Evolutionary conservation across 2,113 vertebrate genomes (phyloP), one percentile per base, ranked within the genome.

Genomic region (Rattus rattus): DNA sequence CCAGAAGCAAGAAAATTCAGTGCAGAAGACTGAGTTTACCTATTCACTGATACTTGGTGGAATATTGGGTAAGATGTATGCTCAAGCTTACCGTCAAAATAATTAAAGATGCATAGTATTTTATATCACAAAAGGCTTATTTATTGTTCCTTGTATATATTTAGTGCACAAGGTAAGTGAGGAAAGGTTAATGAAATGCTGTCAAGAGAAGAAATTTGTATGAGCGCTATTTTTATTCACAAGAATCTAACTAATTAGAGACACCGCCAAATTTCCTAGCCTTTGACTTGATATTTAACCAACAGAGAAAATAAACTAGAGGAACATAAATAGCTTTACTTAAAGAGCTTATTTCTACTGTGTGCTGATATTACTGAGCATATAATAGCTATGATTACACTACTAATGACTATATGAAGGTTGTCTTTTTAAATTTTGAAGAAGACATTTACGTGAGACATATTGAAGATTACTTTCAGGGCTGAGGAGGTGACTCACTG

Each of bases 191-290:
- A 96, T 39, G 10, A 22, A 94, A 79, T 12, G n/a, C 7, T 63
- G 30, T 43, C 24, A 63, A 28, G 56, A 83, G 47, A 86, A 93
- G 13, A 4, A 28, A 13, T 75, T 39, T 97, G n/a, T 7, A 9
- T 61, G 19, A 63, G 8, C 90, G 65, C 43, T 61, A 94, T 90
- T 88, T 90, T 92, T 63, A 76, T 54, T 89, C 36, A 77, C 17
- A 16, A 81, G 61, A 79, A 65, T 77, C 47, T 89, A 73, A 87
- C 43, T 94, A 96, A 92, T 88, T 92, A 92, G 69, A 90, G 54
- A 54, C 14, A 73, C 72, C 11, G 33, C 22, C 20, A 77, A 36
- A 61, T 83, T 77, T 83, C 73, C 16, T 96, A 19, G 39, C 36
- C 30, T 83, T 94, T 92, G 39, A 90, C 69, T 70, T 79, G 30